Percentiles rank a stretch among this genome's conserved stretches.
These are phyloP conservation scores for Rhynchotus rufescens DNA, from an alignment of 2,797 vertebrate species.

Conservation along the genomic window DNA sequence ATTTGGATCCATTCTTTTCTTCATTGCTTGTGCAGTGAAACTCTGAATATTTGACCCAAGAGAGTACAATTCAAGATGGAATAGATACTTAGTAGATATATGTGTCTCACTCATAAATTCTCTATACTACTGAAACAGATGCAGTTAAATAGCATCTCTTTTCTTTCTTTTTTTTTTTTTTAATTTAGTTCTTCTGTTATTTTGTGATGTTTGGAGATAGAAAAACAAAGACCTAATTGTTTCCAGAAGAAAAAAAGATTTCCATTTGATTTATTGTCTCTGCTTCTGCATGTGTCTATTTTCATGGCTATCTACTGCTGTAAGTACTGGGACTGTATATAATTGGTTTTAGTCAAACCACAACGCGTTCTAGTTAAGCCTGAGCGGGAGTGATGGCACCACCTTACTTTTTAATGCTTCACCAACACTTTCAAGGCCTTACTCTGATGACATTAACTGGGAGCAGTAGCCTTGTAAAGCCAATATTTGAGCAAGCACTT, in stretches of 20 bases:
- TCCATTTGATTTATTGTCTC: not conserved
- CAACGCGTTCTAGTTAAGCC: not conserved
- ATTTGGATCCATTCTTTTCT: conserved; percentile 62
- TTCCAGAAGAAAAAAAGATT: not conserved
- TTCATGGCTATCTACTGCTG: not conserved
- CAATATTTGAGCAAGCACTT: not conserved
- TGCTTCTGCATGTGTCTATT: not conserved
- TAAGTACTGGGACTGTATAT: not conserved
- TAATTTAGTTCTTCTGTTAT: not conserved
- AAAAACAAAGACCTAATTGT: not conserved
- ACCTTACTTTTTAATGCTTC: not conserved
- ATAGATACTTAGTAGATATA: conserved; percentile 29
- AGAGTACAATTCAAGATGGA: conserved; percentile 56
- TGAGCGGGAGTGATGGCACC: not conserved
- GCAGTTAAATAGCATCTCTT: not conserved
- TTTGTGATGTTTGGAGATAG: not conserved
- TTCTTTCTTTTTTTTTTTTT: too few species aligned
- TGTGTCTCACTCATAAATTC: conserved; percentile 39
- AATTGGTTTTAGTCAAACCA: not conserved
- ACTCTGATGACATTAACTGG: not conserved
- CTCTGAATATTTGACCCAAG: conserved; percentile 30
- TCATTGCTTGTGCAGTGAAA: conserved; percentile 25
- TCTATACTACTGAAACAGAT: conserved; percentile 13
- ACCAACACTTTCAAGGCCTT: not conserved
- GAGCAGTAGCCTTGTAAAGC: not conserved